phyloP scores from a whole-genome alignment of 2,888 invertebrate genomes.

The Leptopterna dolabrata region DNA sequence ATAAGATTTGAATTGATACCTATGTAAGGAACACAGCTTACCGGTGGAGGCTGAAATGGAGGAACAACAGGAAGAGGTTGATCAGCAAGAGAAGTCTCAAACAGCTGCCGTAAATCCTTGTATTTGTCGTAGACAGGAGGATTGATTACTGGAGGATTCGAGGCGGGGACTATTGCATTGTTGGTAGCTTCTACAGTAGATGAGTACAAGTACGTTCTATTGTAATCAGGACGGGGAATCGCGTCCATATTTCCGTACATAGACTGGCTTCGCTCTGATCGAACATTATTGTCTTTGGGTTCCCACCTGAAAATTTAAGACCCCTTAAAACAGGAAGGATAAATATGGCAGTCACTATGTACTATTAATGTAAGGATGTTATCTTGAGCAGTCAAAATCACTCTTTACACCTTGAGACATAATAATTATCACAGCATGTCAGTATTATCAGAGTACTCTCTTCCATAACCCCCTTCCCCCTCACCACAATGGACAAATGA shows the following conservation, averaged over 20 bases:
- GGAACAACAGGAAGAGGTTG: slow-evolving; percentile 32
- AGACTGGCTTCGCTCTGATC: slow-evolving; percentile 42
- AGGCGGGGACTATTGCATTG: neutral
- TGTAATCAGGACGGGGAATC: slow-evolving; percentile 28
- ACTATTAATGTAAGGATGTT: no score
- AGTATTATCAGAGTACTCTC: no score
- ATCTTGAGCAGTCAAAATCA: no score
- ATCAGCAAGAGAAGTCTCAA: slow-evolving; percentile 27
- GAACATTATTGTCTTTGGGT: slow-evolving; percentile 46
- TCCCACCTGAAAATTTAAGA: slow-evolving; percentile 41
- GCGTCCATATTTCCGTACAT: slow-evolving; percentile 52
- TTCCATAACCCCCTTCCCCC: no score
- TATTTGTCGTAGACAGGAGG: slow-evolving; percentile 15
- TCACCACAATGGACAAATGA: no score
- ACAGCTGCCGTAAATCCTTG: slow-evolving; percentile 30
- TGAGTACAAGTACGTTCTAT: neutral
- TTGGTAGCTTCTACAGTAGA: neutral
- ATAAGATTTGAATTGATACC: no score
- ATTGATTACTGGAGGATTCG: neutral
- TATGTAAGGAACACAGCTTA: neutral
- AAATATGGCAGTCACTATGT: neutral
- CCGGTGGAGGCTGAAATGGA: neutral
- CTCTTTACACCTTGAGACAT: no score
- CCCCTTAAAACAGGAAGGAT: neutral
- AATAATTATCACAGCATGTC: no score